Base-by-base conservation (phyloP, 92 coral and sea anemone species). In the Micromussa lordhowensis region DNA sequence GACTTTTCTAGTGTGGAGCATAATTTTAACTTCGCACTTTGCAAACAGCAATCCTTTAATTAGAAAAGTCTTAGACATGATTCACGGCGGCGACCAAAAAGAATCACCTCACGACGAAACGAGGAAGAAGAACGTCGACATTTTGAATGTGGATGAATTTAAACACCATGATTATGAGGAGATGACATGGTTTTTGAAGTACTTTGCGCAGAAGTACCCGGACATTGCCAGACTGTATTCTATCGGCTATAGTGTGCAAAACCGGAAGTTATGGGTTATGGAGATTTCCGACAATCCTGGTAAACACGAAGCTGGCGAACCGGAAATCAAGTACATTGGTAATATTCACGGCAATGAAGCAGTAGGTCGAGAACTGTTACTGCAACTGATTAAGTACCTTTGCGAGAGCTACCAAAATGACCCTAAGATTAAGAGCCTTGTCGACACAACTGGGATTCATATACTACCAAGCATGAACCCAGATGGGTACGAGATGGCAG, bases 291-390 rank as follows among this genome's bases (percentile, higher is more conserved):
- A 92, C 26, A 96, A 94, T 72, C 99, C 99, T 0, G 94, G 96
- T 4, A 88, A 34, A 68, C 99, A 98, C 72, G 98, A 96, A 54
- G 93, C 98, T 8, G 99, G 99, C 4, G 98, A 96, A 66, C 98
- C 99, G 1, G 99, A 98, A 79, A 32, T 98, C 21, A 98, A 98
- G 86, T 88, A 88, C 30, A 88, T 98, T 15, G 98, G 98, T 4
- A 96, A 96, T 81, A 90, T 98, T 55, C 99, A 98, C 57, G 99
- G 99, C 9, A 96, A 98, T 71, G 98, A 98, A 74, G 98, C 96
- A 1, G 83, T 94, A 19, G 98, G 99, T 6, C 91, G 95, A 26
- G 99, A 98, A 77, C 54, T 98, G 38, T 72, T 98, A 75, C 94
- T 98, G 24, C 95, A 91, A 44, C 91, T 98, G 26, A 89, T 96